Conservation (phyloP, 2,888 invertebrate genomes). For the Amiota minor region DNA sequence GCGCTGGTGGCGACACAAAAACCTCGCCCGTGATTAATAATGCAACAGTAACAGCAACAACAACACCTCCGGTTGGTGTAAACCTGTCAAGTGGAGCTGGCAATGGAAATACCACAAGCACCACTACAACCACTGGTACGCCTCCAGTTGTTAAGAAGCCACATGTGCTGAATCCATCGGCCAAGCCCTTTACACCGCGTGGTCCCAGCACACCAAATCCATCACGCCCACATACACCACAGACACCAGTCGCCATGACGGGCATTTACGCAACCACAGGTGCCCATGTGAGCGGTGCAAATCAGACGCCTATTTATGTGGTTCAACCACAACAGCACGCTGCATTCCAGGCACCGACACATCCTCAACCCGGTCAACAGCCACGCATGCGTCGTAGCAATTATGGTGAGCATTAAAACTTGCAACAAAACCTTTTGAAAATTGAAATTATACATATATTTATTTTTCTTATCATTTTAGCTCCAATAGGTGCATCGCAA, state of each 20-base stretch:
- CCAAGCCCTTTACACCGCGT: slow-evolving; percentile 89
- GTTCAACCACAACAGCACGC: slow-evolving; percentile 68
- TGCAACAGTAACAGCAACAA: slow-evolving; percentile 21
- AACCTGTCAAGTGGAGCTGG: slow-evolving; percentile 6
- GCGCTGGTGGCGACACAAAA: slow-evolving; percentile 25
- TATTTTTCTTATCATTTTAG: slow-evolving; percentile 20
- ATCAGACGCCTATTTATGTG: slow-evolving; percentile 72
- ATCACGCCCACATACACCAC: slow-evolving; percentile 87
- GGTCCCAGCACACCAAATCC: slow-evolving; percentile 79
- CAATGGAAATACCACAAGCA: background rate
- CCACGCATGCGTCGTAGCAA: slow-evolving; percentile 73
- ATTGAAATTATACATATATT: slow-evolving; percentile 4
- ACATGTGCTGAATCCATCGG: slow-evolving; percentile 89
- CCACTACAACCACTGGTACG: slow-evolving; percentile 44
- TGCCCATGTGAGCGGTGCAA: slow-evolving; percentile 66
- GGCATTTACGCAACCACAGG: slow-evolving; percentile 65
- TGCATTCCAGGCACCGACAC: slow-evolving; percentile 70
- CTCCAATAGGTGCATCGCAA: slow-evolving; percentile 77
- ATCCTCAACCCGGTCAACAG: slow-evolving; percentile 70
- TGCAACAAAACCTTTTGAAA: background rate
- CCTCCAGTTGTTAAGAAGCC: slow-evolving; percentile 75
- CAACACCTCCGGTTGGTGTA: slow-evolving; percentile 14
- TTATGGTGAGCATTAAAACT: slow-evolving; percentile 54
- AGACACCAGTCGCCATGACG: slow-evolving; percentile 79
- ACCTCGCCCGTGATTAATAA: slow-evolving; percentile 33